Conservation (phyloP, 2,888 invertebrate genomes). For the Galeruca laticollis region DNA sequence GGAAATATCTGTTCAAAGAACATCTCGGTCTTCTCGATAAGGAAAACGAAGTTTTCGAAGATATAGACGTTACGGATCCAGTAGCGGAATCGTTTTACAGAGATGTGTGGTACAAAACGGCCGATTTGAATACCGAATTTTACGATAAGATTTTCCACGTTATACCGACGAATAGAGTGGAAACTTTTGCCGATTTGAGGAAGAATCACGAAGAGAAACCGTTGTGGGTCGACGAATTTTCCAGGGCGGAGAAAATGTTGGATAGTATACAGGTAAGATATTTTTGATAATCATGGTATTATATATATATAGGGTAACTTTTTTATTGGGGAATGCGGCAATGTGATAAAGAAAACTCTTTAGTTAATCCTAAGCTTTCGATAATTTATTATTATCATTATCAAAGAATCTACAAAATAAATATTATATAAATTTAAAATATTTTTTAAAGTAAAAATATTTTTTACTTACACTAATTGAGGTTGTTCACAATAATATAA, state of each 20-base stretch:
- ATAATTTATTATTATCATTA: too few species aligned
- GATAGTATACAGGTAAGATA: conserved; percentile 76
- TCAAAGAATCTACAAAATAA: too few species aligned
- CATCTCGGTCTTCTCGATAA: conserved; percentile 83
- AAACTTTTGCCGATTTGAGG: conserved; percentile 81
- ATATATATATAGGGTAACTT: too few species aligned
- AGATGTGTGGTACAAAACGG: conserved; percentile 85
- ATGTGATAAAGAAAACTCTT: too few species aligned
- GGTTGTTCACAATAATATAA: too few species aligned
- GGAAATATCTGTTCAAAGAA: conserved; percentile 90
- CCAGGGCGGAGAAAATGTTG: conserved; percentile 78
- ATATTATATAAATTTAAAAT: too few species aligned
- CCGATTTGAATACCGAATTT: conserved; percentile 85
- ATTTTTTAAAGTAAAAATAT: too few species aligned
- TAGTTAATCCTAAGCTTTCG: too few species aligned
- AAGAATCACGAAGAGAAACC: conserved; percentile 81
- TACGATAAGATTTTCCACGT: conserved; percentile 94
- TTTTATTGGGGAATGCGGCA: too few species aligned
- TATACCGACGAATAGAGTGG: conserved; percentile 87
- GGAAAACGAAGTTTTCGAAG: conserved; percentile 59
- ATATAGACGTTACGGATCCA: conserved; percentile 82
- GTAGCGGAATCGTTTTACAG: conserved; percentile 85
- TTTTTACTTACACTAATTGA: too few species aligned
- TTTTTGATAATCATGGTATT: neutral
- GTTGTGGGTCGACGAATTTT: conserved; percentile 80